These are phyloP conservation scores for Lithophane ornitopus DNA, from an alignment of 2,888 invertebrate genomes.

Conservation along the genomic window DNA sequence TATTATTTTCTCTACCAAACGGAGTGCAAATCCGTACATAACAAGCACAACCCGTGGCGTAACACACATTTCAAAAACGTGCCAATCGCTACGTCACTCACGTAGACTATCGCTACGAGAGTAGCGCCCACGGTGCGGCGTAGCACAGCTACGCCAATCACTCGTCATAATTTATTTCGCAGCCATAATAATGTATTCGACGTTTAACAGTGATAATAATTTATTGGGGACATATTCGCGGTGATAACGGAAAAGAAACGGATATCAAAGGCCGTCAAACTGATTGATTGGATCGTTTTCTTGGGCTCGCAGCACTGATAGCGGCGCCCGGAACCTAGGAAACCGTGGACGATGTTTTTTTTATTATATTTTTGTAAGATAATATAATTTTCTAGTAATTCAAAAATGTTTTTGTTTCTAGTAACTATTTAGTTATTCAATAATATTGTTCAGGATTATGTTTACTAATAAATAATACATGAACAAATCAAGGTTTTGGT, in stretches of 20 bases:
- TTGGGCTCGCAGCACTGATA: conserved; percentile 61
- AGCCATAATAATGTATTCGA: conserved; percentile 57
- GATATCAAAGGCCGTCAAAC: conserved; percentile 65
- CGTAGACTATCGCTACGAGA: conserved; percentile 42
- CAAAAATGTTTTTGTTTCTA: neutral
- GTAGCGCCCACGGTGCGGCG: conserved; percentile 53
- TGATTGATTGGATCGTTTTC: conserved; percentile 71
- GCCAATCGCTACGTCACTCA: conserved; percentile 46
- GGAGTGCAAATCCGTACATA: conserved; percentile 26
- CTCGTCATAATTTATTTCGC: conserved; percentile 58
- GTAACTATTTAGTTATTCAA: no score
- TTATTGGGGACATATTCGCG: conserved; percentile 65
- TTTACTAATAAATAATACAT: neutral
- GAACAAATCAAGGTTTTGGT: neutral
- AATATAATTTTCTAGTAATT: neutral
- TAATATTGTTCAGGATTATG: neutral
- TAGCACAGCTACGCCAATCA: conserved; percentile 41
- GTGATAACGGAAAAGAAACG: conserved; percentile 68
- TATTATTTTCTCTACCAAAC: conserved; percentile 28
- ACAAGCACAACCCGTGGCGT: conserved; percentile 12
- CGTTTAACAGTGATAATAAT: conserved; percentile 62
- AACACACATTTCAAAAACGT: conserved; percentile 40
- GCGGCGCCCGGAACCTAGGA: conserved; percentile 47
- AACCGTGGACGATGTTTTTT: conserved; percentile 31
- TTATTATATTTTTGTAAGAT: neutral